Evolutionary conservation across 2,888 invertebrate genomes (phyloP).

Genomic region (Heterodera filipjevi): DNA sequence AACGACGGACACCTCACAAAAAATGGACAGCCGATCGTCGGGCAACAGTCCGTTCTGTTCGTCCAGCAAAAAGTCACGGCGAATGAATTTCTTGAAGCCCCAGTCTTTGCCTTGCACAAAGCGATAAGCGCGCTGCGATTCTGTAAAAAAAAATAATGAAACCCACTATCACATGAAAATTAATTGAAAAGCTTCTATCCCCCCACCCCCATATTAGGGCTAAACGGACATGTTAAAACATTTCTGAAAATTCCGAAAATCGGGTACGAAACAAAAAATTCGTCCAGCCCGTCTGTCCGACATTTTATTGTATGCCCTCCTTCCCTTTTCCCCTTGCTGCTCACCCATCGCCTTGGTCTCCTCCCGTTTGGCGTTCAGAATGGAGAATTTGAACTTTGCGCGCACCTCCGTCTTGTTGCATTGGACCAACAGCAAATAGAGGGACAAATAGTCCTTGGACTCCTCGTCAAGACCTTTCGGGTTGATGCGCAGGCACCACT

Average conservation of each 20-base stretch:
- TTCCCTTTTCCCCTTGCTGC: constrained; percentile 44
- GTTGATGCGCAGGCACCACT: constrained; percentile 98
- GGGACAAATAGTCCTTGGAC: constrained; percentile 98
- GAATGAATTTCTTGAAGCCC: constrained; percentile 99
- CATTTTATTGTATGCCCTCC: too few species aligned
- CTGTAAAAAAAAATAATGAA: constrained; percentile 69
- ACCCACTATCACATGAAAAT: too few species aligned
- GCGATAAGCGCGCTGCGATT: constrained; percentile 89
- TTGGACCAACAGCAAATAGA: constrained; percentile 96
- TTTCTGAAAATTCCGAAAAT: too few species aligned
- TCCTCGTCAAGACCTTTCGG: constrained; percentile 98
- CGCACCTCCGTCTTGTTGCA: constrained; percentile 99
- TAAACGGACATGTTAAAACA: too few species aligned
- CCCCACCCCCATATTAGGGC: too few species aligned
- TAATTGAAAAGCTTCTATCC: too few species aligned
- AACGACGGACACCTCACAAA: constrained; percentile 78
- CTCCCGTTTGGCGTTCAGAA: constrained; percentile 98
- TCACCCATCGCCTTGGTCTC: constrained; percentile 99
- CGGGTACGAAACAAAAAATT: too few species aligned
- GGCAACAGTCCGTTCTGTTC: constrained; percentile 97
- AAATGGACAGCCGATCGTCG: constrained; percentile 95
- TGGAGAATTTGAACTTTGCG: constrained; percentile 99
- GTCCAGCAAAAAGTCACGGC: constrained; percentile 96
- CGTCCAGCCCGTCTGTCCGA: too few species aligned
- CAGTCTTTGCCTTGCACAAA: constrained; percentile 99